Conservation (phyloP, 2,888 invertebrate genomes). For the Clusia tigrina region DNA sequence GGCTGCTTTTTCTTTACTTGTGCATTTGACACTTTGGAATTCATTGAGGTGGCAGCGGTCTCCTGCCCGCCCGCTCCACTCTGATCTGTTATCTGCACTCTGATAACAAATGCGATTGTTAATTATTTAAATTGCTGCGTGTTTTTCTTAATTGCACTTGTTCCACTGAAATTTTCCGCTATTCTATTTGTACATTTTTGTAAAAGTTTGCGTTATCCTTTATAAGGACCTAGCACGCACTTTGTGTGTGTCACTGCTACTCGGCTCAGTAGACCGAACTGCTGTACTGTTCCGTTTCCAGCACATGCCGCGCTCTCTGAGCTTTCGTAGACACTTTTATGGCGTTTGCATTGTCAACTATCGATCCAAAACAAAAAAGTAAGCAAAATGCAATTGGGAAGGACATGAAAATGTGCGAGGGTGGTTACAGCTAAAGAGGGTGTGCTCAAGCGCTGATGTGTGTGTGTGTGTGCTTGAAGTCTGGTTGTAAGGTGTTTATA, state of each 20-base stretch:
- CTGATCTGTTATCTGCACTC: too few species aligned
- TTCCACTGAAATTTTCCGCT: neutral
- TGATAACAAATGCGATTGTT: too few species aligned
- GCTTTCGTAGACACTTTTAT: conserved; percentile 23
- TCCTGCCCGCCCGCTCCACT: too few species aligned
- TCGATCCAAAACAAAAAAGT: conserved; percentile 16
- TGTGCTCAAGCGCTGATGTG: neutral
- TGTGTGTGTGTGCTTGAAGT: neutral
- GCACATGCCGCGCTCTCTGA: neutral
- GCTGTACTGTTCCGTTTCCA: neutral
- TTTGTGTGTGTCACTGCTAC: too few species aligned
- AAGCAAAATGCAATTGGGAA: neutral
- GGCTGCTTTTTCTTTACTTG: conserved; percentile 15
- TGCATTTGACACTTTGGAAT: conserved; percentile 44
- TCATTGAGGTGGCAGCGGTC: conserved; percentile 41
- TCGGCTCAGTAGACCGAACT: too few species aligned
- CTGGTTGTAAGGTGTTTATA: neutral
- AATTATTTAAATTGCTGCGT: too few species aligned
- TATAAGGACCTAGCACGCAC: too few species aligned
- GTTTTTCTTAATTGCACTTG: too few species aligned
- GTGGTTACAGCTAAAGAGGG: neutral
- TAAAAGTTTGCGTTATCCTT: conserved; percentile 29
- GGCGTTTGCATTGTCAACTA: conserved; percentile 24
- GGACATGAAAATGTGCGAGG: neutral
- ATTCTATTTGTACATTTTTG: neutral